Conservation (phyloP, 2,113 vertebrate species). For the Ophiodon elongatus region DNA sequence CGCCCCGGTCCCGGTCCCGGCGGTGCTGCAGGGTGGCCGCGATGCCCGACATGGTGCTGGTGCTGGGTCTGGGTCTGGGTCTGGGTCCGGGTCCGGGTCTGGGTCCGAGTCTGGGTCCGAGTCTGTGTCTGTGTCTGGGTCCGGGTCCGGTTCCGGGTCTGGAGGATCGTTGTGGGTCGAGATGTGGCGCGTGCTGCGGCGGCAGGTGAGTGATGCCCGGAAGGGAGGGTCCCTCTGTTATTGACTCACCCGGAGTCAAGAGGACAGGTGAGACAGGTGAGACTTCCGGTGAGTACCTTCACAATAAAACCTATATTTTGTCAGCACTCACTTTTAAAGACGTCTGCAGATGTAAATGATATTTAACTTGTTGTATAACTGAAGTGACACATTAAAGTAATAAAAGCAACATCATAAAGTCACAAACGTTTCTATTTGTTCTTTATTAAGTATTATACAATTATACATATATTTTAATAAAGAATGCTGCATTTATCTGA, state of each 20-base stretch:
- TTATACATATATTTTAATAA: too few relatives aligned
- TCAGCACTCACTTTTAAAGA: neutral
- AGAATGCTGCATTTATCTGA: too few relatives aligned
- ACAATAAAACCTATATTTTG: constrained; percentile 2
- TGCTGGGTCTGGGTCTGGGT: neutral
- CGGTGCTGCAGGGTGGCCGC: constrained; percentile 59
- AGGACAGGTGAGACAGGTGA: neutral
- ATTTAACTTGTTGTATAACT: neutral
- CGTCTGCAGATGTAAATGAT: neutral
- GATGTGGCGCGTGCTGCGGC: too few relatives aligned
- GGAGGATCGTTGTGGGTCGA: neutral
- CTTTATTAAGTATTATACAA: too few relatives aligned
- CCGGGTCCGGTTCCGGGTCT: neutral
- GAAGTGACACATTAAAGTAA: neutral
- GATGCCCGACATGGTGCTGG: constrained; percentile 73
- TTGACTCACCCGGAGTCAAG: neutral
- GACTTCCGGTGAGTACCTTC: constrained; percentile 3
- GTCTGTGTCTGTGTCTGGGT: neutral
- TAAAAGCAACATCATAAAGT: too few relatives aligned
- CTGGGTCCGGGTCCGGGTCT: neutral
- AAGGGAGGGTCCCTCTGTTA: neutral
- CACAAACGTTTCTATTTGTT: too few relatives aligned
- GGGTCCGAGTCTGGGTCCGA: neutral
- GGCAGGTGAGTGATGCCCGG: constrained; percentile 20
- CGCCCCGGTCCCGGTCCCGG: constrained; percentile 59